Evolutionary conservation across 2,113 vertebrate species (phyloP), one percentile per base, ranked within the genome.

Genomic region (Amphilophus citrinellus): DNA sequence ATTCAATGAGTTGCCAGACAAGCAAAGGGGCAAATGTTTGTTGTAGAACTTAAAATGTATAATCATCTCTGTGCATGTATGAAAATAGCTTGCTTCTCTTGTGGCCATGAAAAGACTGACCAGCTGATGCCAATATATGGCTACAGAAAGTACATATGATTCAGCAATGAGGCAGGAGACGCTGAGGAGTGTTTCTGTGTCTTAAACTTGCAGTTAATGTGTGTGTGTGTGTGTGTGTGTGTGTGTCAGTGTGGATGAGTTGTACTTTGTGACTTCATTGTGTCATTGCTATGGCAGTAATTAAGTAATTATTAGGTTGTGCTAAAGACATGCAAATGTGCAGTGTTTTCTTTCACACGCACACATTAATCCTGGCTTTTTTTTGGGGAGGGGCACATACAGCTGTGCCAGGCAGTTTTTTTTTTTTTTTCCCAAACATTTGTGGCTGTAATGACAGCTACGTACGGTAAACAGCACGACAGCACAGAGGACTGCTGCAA

Each of bases 101-200:
- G 32, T 50, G 76, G 76, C 80, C 68, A 77, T 14, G 37, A 63
- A 71, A 20, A 86, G 66, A 76, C 65, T 35, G 82, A 92, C 85
- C 88, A 88, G 87, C 76, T 80, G 22, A 62, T 62, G 84, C 83
- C 85, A 91, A 87, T 91, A 91, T 86, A 81, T 82, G 78, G 84
- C 88, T 86, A 35, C 87, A 92, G 84, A 87, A 90, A 81, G 86
- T 88, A 79, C 85, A 83, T 56, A 56, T 56, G 68, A 73, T 50
- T 73, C 68, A 73, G 47, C 92, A 90, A 91, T 87, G 87, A 83
- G 78, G 81, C 77, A 77, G 87, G 53, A 82, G 71, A 58, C n/a
- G 3, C 63, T 42, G 4, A 27, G 5, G 77, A 65, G 61, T 61
- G 56, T 71, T 24, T 57, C 2, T 77, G 17, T 47, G 57, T 35